Evolutionary conservation across 2,888 invertebrate genomes (phyloP).

Genomic region (Oligia latruncula): DNA sequence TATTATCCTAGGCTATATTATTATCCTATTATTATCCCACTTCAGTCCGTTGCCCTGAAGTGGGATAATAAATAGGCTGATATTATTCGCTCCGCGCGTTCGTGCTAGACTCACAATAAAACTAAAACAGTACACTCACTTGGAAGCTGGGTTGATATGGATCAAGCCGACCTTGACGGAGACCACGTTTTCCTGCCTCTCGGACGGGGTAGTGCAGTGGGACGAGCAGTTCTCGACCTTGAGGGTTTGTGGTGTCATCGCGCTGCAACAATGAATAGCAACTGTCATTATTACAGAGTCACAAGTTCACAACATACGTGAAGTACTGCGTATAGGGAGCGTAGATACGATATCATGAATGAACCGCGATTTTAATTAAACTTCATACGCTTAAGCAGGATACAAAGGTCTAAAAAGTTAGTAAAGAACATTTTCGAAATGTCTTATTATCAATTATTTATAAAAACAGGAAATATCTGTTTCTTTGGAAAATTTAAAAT

Average conservation of each 20-base stretch:
- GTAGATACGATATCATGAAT: neutral
- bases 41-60: no score
- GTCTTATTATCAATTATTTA: no score
- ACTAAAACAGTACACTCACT: slow-evolving; percentile 72
- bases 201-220: slow-evolving; percentile 85
- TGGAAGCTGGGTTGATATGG: slow-evolving; percentile 82
- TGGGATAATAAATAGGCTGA: neutral
- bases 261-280: slow-evolving; percentile 64
- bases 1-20: no score
- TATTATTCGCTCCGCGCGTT: neutral
- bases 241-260: slow-evolving; percentile 77
- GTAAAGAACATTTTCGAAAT: no score
- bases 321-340: no score
- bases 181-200: slow-evolving; percentile 75
- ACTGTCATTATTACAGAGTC: neutral
- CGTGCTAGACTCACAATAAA: no score
- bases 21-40: no score
- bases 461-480: no score
- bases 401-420: no score
- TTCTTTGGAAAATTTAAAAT: no score
- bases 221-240: slow-evolving; percentile 77
- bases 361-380: no score
- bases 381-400: no score
- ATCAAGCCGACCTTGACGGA: slow-evolving; percentile 85
- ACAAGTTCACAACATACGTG: neutral